Evolutionary conservation across 2,797 vertebrate genomes (phyloP).

Genomic region (Macropodus opercularis): DNA sequence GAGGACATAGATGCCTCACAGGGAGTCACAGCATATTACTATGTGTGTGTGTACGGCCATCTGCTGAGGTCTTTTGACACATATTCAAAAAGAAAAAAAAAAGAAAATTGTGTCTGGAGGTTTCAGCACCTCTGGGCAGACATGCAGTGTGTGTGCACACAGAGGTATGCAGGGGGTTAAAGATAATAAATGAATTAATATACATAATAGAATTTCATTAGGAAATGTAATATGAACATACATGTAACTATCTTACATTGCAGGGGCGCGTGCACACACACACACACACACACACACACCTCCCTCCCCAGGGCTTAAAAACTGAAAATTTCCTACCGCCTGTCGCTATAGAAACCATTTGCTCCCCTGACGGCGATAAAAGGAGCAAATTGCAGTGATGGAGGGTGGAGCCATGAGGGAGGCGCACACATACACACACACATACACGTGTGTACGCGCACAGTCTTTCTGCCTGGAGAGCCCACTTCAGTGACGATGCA

Average conservation of each 20-base stretch:
- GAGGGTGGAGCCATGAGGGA: conserved; percentile 52
- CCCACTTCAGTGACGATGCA: conserved; percentile 40
- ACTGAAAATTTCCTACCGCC: conserved; percentile 47
- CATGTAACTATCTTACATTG: conserved; percentile 12
- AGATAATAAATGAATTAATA: background rate
- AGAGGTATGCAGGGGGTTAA: background rate
- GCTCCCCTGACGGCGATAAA: conserved; percentile 71
- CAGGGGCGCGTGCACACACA: conserved; percentile 7
- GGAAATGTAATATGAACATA: conserved; percentile 17
- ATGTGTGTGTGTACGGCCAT: conserved; percentile 36
- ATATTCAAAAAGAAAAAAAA: conserved; percentile 24
- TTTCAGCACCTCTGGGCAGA: conserved; percentile 28
- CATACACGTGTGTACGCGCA: conserved; percentile 8
- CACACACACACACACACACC: background rate
- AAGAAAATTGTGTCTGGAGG: conserved; percentile 33
- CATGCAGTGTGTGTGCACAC: conserved; percentile 1
- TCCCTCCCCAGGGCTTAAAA: conserved; percentile 33
- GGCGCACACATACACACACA: conserved; percentile 5
- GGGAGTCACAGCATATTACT: conserved; percentile 30
- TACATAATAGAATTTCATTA: too few relatives aligned
- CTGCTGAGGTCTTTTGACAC: conserved; percentile 38
- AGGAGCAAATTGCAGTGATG: conserved; percentile 71
- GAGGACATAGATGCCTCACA: conserved; percentile 51
- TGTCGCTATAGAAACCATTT: conserved; percentile 81
- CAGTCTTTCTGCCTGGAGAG: conserved; percentile 24